Percentiles rank a stretch among this genome's conserved stretches.
phyloP scores from a whole-genome alignment of 2,113 vertebrate species.

The Pleuronectes platessa region DNA sequence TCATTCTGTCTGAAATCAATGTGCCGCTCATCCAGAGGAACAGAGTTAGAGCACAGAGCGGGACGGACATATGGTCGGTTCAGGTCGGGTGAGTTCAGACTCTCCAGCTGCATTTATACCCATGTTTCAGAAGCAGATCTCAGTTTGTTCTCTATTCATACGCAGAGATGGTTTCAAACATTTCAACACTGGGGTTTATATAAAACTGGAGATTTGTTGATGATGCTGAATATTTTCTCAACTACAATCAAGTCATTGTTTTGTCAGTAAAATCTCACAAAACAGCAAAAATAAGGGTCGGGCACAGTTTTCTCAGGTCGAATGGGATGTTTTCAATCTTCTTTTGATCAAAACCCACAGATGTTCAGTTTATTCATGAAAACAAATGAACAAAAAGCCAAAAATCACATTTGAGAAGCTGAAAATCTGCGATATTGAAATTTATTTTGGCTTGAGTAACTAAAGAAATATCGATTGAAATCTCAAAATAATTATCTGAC shows the following conservation, averaged over 20 bases:
- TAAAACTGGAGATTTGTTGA: neutral
- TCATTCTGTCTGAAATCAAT: constrained; percentile 3
- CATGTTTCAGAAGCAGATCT: constrained; percentile 9
- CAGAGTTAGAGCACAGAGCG: constrained; percentile 24
- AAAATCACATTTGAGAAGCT: neutral
- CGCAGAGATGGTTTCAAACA: neutral
- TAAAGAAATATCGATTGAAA: neutral
- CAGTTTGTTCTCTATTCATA: neutral
- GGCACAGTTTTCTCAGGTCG: neutral
- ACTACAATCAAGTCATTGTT: neutral
- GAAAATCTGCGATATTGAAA: too few relatives aligned
- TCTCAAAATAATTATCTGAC: too few relatives aligned
- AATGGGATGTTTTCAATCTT: neutral
- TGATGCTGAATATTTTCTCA: neutral
- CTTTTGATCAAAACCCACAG: neutral
- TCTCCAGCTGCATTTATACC: constrained; percentile 5
- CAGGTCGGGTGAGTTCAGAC: constrained; percentile 23
- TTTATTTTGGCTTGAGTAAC: neutral
- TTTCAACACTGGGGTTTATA: neutral
- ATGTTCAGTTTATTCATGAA: neutral
- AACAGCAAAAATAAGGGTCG: neutral
- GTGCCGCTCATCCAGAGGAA: constrained; percentile 23
- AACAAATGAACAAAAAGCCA: neutral
- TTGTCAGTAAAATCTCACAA: neutral
- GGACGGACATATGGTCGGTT: constrained; percentile 40